Base-by-base conservation (phyloP, 2,888 invertebrate species). In the Andrena flavipes region DNA sequence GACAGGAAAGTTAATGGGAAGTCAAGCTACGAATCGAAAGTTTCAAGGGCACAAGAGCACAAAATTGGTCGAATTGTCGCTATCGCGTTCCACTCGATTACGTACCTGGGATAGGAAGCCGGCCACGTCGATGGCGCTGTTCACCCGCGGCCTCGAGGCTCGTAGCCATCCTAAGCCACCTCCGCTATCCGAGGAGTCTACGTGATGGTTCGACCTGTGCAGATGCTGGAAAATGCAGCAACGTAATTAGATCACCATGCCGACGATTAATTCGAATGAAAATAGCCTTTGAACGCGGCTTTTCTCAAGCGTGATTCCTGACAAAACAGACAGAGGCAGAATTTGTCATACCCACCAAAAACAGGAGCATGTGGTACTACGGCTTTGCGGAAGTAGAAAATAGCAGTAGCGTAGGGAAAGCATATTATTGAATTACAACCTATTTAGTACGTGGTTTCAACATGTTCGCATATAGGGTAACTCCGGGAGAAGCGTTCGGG, bases 51-150 rank as follows among this genome's bases (percentile, higher is more conserved):
- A 74, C 33, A 13, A 59, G 72, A 35, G 59, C 76, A 67, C 54
- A 60, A 80, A 81, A 73, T 77, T 73, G 77, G 4, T 49, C 49
- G 16, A 42, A 51, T 35, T 26, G 56, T 49, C 30, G 33, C 56
- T 59, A 23, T 68, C 54, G 51, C 68, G 64, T 33, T 56, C 72
- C 10, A 70, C 59, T 69, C 80, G 83, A 86, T 87, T 84, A 84
- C 85, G 84, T 87, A 93, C 94, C 92, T 97, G 96, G 82, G 97
- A 97, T 91, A 97, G 97, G 92, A 97, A 97, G 81, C 92, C 93
- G 76, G 93, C 93, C 81, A 97, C 96, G 94, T 97, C 97, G 91
- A 97, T 97, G 88, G 97, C 98, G 80, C 97, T 97, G 94, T 97
- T 98, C 92, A 97, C 97, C 75, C 97, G 96, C 84, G 97, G 97